These are phyloP conservation scores for Myodes glareolus DNA, from an alignment of 2,113 vertebrate genomes.

Conservation along the genomic window DNA sequence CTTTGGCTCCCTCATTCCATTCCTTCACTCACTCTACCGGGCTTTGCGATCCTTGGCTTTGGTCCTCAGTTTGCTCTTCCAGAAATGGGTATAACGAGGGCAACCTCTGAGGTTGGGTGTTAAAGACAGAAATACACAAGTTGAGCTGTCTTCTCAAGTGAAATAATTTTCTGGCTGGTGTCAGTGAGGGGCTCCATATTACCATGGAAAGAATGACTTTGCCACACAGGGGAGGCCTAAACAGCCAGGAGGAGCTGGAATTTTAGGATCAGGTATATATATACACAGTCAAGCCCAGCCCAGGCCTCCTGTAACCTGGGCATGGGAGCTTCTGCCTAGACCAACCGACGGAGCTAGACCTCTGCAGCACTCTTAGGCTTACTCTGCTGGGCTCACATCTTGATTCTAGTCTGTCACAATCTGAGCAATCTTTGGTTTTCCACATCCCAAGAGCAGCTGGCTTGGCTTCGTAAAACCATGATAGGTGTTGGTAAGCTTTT, in stretches of 20 bases:
- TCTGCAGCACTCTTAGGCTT: neutral
- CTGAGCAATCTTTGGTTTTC: slow-evolving; percentile 46
- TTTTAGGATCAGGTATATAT: neutral
- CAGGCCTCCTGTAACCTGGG: neutral
- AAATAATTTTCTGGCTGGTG: neutral
- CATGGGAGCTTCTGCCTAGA: accelerated
- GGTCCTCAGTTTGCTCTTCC: neutral
- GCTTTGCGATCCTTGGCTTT: neutral
- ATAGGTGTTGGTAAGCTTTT: neutral
- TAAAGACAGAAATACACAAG: slow-evolving; percentile 34
- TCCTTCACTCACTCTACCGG: neutral
- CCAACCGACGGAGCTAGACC: no score
- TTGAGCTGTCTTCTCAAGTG: neutral
- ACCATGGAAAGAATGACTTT: neutral
- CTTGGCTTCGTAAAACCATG: neutral
- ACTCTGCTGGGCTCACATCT: neutral
- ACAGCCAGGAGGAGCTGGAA: neutral
- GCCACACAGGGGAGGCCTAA: neutral
- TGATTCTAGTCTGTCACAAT: neutral
- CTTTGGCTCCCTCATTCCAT: no score
- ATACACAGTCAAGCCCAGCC: neutral
- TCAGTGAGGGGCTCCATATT: neutral
- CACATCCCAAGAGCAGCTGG: neutral
- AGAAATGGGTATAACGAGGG: neutral
- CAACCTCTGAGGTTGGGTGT: neutral